A percentile compares a stretch with the other conserved stretches of the same genome.
Evolutionary conservation across 2,113 vertebrate species (phyloP).

Genomic region (Vombatus ursinus): DNA sequence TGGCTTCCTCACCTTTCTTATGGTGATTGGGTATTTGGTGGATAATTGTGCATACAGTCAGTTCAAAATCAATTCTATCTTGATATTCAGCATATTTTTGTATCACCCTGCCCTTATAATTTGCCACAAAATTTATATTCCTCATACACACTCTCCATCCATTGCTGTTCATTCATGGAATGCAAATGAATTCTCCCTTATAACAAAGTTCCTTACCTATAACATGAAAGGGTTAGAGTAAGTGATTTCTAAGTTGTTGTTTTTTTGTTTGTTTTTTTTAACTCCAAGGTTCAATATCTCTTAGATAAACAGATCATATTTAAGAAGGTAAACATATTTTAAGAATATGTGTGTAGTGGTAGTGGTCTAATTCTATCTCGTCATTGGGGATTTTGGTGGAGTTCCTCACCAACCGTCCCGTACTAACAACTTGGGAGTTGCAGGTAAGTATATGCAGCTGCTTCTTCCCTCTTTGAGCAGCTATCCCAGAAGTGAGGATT

Average conservation of each 20-base stretch:
- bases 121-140: background rate
- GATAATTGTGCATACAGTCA: background rate
- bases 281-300: background rate
- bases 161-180: background rate
- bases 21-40: background rate
- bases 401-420: too few relatives aligned
- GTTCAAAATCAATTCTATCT: background rate
- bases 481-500: too few relatives aligned
- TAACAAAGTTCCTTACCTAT: background rate
- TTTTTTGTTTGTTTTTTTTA: too few relatives aligned
- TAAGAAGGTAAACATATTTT: background rate
- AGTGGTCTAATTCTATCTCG: background rate
- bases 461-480: background rate
- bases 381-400: too few relatives aligned
- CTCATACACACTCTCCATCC: background rate
- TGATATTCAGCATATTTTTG: background rate
- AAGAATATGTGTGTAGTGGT: background rate
- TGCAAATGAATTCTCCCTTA: background rate
- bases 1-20: background rate
- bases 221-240: too few relatives aligned
- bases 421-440: too few relatives aligned
- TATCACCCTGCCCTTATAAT: background rate
- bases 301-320: background rate
- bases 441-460: background rate
- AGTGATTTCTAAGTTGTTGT: too few relatives aligned